These are phyloP conservation scores for Diploscapter pachys DNA, from an alignment of 1,140 invertebrate species.

Conservation along the genomic window DNA sequence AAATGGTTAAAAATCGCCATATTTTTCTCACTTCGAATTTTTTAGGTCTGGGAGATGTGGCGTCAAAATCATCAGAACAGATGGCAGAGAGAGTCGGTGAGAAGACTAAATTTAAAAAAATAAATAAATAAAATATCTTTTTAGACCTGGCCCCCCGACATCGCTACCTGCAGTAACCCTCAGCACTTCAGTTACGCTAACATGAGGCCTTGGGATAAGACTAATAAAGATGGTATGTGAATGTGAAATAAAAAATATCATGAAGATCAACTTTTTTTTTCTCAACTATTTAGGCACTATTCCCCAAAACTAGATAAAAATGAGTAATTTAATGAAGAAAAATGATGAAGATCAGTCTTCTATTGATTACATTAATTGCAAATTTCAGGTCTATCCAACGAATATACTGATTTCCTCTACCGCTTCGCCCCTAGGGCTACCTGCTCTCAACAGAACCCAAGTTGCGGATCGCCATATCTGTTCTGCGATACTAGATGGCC, in stretches of 20 bases:
- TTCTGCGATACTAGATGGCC: slow-evolving; percentile 51
- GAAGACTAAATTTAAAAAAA: slow-evolving; percentile 7
- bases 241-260: slow-evolving; percentile 5
- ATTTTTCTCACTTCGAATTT: slow-evolving; percentile 48
- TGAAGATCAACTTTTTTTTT: not conserved
- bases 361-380: not conserved
- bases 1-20: too few species aligned
- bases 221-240: slow-evolving; percentile 46
- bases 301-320: not conserved
- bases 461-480: slow-evolving; percentile 49
- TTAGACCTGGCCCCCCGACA: slow-evolving; percentile 48
- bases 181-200: slow-evolving; percentile 54
- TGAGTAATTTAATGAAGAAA: not conserved
- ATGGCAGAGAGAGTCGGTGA: slow-evolving; percentile 42
- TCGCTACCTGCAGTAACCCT: slow-evolving; percentile 46
- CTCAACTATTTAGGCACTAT: not conserved
- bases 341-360: not conserved
- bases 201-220: slow-evolving; percentile 54
- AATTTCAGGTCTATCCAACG: slow-evolving; percentile 50
- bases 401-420: slow-evolving; percentile 57
- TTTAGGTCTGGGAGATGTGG: slow-evolving; percentile 54
- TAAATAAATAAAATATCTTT: slow-evolving; percentile 21
- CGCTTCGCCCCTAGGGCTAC: slow-evolving; percentile 53
- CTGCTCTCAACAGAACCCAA: slow-evolving; percentile 38
- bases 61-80: slow-evolving; percentile 47